phyloP scores from a whole-genome alignment of 2,113 vertebrate species.

The Pelusios castaneus region DNA sequence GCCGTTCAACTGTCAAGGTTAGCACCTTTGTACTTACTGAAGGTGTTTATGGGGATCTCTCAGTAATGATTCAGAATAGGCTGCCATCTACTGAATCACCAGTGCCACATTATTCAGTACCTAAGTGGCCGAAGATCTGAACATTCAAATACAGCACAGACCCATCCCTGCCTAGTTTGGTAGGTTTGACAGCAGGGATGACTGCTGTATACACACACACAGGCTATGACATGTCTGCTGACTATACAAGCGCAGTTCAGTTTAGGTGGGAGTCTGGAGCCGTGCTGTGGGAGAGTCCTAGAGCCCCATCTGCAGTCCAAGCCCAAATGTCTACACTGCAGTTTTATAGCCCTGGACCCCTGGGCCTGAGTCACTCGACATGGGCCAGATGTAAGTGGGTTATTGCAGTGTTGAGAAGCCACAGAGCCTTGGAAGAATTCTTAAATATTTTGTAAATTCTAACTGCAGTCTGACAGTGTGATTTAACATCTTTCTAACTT shows the following conservation, averaged over 20 bases:
- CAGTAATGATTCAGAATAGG: slow-evolving; percentile 52
- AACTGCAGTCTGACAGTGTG: not conserved
- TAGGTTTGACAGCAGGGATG: no score
- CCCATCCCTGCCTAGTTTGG: not conserved
- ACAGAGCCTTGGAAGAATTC: not conserved
- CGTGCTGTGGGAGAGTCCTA: not conserved
- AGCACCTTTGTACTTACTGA: not conserved
- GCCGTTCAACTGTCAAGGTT: not conserved
- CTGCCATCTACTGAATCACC: slow-evolving; percentile 1
- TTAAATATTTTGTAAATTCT: slow-evolving; percentile 8
- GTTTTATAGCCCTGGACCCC: not conserved
- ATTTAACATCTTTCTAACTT: not conserved
- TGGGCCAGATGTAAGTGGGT: not conserved
- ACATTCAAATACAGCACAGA: not conserved
- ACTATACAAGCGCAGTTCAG: no score
- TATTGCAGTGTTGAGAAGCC: not conserved
- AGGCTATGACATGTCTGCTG: no score
- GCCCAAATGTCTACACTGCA: not conserved
- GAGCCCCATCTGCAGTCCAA: not conserved
- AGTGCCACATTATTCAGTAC: not conserved
- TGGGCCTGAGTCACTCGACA: not conserved
- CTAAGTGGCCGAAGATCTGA: no score
- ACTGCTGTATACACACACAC: no score
- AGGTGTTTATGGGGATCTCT: slow-evolving; percentile 8
- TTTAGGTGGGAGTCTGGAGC: not conserved